A percentile compares a stretch with the other conserved stretches of the same genome.
Evolutionary conservation across 1,140 invertebrate species (phyloP).

Genomic region (Rhopalosiphum maidis): DNA sequence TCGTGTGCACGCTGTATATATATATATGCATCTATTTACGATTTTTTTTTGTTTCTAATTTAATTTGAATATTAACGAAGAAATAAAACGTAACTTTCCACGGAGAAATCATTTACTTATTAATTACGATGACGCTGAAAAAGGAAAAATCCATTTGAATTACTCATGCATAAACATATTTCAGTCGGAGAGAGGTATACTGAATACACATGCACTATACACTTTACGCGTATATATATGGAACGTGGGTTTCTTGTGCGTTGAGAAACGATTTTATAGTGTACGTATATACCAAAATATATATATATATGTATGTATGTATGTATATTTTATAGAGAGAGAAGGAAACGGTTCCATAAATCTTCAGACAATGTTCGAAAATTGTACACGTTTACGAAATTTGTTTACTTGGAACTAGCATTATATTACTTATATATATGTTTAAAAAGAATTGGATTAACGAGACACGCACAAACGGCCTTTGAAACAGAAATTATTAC

Average conservation of each 20-base stretch:
- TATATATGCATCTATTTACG: neutral
- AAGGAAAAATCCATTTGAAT: conserved; percentile 45
- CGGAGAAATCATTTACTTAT: conserved; percentile 18
- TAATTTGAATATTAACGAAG: conserved; percentile 28
- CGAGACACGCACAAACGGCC: conserved; percentile 24
- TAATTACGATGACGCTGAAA: conserved; percentile 46
- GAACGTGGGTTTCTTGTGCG: conserved; percentile 15
- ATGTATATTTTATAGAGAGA: neutral
- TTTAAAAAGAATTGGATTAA: conserved; percentile 44
- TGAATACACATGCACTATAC: neutral
- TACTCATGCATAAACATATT: conserved; percentile 44
- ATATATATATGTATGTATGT: neutral
- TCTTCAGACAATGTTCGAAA: conserved; percentile 26
- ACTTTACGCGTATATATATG: conserved; percentile 1
- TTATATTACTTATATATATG: neutral
- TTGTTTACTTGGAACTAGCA: neutral
- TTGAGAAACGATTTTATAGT: conserved; percentile 21
- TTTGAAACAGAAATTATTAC: conserved; percentile 31
- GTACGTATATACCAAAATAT: neutral
- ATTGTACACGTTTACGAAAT: conserved; percentile 16
- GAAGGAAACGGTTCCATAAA: conserved; percentile 8
- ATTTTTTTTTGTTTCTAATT: conserved; percentile 10
- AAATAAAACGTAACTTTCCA: conserved; percentile 17
- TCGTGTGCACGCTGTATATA: neutral
- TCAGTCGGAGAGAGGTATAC: neutral